These are phyloP conservation scores for Abrostola tripartita DNA, from an alignment of 2,888 invertebrate species.

Conservation along the genomic window DNA sequence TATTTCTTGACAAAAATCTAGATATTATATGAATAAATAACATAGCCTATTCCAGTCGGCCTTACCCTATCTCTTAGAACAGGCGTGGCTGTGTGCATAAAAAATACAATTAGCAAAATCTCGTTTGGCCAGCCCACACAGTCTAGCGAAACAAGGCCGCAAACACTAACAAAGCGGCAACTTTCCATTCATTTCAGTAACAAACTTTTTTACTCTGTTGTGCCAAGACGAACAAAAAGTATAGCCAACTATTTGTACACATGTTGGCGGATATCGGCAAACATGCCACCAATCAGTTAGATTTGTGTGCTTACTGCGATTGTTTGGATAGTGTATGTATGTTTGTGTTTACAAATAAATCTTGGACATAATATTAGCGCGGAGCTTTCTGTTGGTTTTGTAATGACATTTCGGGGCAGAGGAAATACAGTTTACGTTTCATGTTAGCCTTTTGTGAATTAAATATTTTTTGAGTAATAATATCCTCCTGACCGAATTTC, in stretches of 20 bases:
- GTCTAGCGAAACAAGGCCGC: background rate
- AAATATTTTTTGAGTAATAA: no score
- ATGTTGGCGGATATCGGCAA: constrained; percentile 43
- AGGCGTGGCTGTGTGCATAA: background rate
- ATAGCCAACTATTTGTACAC: constrained; percentile 53
- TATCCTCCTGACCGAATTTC: no score
- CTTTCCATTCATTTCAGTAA: constrained; percentile 2
- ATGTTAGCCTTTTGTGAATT: no score
- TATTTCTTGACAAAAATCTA: no score
- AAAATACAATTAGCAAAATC: constrained; percentile 6
- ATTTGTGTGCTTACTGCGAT: constrained; percentile 52
- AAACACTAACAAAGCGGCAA: constrained; percentile 2
- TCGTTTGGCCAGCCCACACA: background rate
- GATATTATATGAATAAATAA: no score
- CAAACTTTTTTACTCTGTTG: background rate
- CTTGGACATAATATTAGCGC: background rate
- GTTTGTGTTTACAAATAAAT: no score
- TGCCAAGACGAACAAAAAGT: constrained; percentile 31
- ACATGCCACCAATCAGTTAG: constrained; percentile 51
- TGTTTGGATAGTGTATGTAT: constrained; percentile 12
- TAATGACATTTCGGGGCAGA: constrained; percentile 10
- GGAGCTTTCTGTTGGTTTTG: background rate
- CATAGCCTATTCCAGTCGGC: no score
- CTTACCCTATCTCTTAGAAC: no score
- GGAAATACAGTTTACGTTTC: no score